A percentile compares a stretch with the other conserved stretches of the same genome.
phyloP scores from a whole-genome alignment of 2,797 vertebrate genomes.

The Perodicticus potto region DNA sequence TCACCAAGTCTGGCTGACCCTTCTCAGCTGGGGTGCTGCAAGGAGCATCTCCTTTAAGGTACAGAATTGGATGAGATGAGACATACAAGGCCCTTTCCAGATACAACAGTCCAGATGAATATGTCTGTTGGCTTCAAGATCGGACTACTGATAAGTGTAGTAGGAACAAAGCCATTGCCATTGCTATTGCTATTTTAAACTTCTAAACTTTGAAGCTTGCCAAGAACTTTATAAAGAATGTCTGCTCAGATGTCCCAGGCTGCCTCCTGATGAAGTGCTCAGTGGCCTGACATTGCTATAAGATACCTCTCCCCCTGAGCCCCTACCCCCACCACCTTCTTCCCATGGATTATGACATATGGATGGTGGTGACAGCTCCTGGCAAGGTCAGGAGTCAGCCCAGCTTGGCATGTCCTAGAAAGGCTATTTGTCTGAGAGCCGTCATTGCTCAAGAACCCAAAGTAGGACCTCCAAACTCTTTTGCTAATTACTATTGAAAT shows the following conservation, averaged over 20 bases:
- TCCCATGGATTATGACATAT: not conserved
- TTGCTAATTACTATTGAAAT: not conserved
- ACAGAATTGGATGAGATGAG: not conserved
- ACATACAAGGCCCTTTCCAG: not conserved
- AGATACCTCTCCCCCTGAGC: not conserved
- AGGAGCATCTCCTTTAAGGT: not conserved
- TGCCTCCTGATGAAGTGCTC: constrained; percentile 21
- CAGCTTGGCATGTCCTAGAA: not conserved
- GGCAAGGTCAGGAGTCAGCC: not conserved
- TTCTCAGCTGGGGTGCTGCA: not conserved
- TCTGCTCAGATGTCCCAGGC: constrained; percentile 18
- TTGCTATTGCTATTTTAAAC: constrained; percentile 49
- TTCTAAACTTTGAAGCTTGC: constrained; percentile 18
- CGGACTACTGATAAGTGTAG: not conserved
- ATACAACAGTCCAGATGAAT: not conserved
- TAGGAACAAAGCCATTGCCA: not conserved
- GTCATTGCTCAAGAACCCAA: constrained; percentile 43
- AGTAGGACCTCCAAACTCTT: constrained; percentile 9
- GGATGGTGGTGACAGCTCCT: constrained; percentile 1
- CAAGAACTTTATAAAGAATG: constrained; percentile 24
- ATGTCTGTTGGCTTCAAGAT: constrained; percentile 57
- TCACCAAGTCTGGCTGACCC: not conserved
- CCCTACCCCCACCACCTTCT: not conserved
- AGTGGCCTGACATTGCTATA: not conserved
- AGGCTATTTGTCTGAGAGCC: constrained; percentile 12